Evolutionary conservation across 2,797 vertebrate genomes (phyloP).

Genomic region (Poeciliopsis infans): DNA sequence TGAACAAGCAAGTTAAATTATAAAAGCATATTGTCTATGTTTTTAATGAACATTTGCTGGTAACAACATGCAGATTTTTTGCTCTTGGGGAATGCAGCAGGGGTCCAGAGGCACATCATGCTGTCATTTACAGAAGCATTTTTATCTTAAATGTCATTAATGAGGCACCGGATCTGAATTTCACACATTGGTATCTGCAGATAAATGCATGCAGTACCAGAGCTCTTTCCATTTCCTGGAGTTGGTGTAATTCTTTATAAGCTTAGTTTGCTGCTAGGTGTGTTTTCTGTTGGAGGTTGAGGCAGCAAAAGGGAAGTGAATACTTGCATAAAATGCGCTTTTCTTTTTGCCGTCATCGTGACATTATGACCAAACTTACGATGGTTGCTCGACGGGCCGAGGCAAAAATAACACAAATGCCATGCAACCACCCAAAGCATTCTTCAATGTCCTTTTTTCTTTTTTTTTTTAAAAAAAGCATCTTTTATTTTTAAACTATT

Average conservation of each 20-base stretch:
- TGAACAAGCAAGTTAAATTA: constrained; percentile 6
- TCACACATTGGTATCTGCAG: constrained; percentile 54
- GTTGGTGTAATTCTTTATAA: constrained; percentile 34
- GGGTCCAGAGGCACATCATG: constrained; percentile 22
- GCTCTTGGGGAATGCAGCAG: constrained; percentile 26
- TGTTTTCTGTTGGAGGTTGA: constrained; percentile 23
- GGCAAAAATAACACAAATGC: constrained; percentile 30
- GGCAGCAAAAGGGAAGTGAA: constrained; percentile 37
- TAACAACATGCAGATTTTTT: constrained; percentile 29
- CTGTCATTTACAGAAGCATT: constrained; percentile 67
- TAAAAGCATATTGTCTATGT: neutral
- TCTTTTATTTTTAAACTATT: constrained; percentile 29
- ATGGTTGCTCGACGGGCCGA: constrained; percentile 17
- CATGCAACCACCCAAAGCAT: constrained; percentile 26
- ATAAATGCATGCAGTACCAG: constrained; percentile 44
- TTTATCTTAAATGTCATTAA: constrained; percentile 66
- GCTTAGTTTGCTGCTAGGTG: constrained; percentile 6
- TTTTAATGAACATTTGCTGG: neutral
- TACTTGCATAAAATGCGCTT: constrained; percentile 13
- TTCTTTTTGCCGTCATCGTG: constrained; percentile 16
- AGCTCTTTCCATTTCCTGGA: constrained; percentile 50
- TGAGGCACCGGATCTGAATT: constrained; percentile 65
- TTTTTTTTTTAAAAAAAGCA: constrained; percentile 1
- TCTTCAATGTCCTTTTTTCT: constrained; percentile 30
- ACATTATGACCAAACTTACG: constrained; percentile 13